These are phyloP conservation scores for Theonella swinhoei DNA, from an alignment of 37 sponge, comb jelly and placozoan species.

Conservation along the genomic window DNA sequence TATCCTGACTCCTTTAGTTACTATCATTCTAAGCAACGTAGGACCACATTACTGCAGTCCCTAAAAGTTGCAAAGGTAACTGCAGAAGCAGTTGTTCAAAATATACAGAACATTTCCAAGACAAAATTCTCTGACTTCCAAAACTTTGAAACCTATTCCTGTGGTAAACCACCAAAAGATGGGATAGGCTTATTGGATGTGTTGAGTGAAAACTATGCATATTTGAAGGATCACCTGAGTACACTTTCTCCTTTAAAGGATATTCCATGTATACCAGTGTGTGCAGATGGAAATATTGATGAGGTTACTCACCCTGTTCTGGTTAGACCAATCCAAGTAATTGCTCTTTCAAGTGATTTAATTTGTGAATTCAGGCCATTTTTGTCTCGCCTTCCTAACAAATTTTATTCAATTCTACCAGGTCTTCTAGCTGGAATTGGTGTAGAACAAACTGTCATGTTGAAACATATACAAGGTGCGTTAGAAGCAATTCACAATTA, in stretches of 20 bases:
- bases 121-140: constrained; percentile 6
- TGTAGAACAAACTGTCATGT: background rate
- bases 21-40: background rate
- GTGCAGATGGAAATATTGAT: background rate
- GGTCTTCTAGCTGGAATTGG: background rate
- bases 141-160: constrained; percentile 3
- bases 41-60: too few species aligned
- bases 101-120: constrained; percentile 22
- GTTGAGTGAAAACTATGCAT: background rate
- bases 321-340: background rate
- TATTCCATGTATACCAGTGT: constrained; percentile 35
- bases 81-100: constrained; percentile 8
- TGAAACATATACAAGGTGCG: background rate
- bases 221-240: background rate
- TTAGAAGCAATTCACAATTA: background rate
- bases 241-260: background rate
- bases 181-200: background rate
- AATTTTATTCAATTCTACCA: background rate
- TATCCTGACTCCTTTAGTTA: too few species aligned
- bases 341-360: background rate
- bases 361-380: background rate
- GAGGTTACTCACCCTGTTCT: background rate
- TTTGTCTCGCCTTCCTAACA: background rate
- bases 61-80: background rate
- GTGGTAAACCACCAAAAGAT: background rate